A percentile compares a stretch with the other conserved stretches of the same genome.
These are phyloP conservation scores for Hydrophis major DNA, from an alignment of 2,797 vertebrate species.

Conservation along the genomic window DNA sequence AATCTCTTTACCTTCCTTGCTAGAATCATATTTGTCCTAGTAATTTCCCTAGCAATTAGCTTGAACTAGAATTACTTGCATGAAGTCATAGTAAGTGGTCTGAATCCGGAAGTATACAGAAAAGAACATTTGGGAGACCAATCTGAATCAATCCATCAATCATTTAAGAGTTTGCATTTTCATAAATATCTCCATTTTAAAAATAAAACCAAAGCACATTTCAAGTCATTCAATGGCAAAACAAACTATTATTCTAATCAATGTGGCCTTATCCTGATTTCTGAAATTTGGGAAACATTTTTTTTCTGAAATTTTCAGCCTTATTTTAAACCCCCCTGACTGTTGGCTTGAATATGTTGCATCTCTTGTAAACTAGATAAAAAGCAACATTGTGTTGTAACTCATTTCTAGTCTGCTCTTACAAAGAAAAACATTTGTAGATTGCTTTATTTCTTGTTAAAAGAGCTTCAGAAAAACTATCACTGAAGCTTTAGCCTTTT, in stretches of 20 bases:
- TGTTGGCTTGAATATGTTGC: not conserved
- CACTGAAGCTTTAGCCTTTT: not conserved
- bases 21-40: not conserved
- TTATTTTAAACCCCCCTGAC: not conserved
- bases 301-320: not conserved
- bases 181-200: not conserved
- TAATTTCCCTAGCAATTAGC: not conserved
- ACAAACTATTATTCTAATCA: not conserved
- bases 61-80: not conserved
- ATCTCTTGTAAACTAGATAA: not conserved
- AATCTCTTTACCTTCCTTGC: not conserved
- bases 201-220: not conserved
- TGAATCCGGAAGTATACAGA: not conserved
- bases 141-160: not conserved
- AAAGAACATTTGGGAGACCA: not conserved
- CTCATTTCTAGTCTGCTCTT: not conserved
- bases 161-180: not conserved
- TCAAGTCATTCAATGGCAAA: not conserved
- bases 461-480: not conserved
- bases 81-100: not conserved
- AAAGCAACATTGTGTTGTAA: not conserved
- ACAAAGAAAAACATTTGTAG: not conserved
- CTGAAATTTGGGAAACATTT: not conserved
- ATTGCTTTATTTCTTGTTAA: not conserved
- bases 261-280: not conserved